Evolutionary conservation across 2,797 vertebrate genomes (phyloP), one percentile per base, ranked within the genome.

Genomic region (Epinephelus coioides): DNA sequence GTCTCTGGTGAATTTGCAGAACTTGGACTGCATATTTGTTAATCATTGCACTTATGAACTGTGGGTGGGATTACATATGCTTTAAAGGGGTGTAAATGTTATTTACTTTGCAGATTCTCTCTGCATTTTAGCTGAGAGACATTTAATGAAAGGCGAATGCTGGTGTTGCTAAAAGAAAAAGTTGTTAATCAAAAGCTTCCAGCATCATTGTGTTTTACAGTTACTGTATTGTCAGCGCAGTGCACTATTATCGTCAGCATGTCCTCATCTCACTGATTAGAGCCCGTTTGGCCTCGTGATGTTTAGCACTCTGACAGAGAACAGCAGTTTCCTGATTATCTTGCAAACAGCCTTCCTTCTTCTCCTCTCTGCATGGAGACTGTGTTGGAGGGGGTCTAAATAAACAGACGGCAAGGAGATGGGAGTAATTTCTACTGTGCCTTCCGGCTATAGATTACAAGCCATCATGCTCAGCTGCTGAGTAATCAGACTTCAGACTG

Each of bases 391-490:
- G 9, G 21, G 79, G 54, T 78, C 73, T 82, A 86, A 83, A 82
- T 68, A 70, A 87, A 81, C 71, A 84, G 75, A 80, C 67, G 63
- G 63, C 49, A 3, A 66, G 40, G 46, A 68, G 44, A 73, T 69
- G 66, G 74, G 43, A 84, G 64, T 86, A 67, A 78, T 81, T 34
- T 76, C 64, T 47, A 47, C 68, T 81, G 74, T 80, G 64, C 56
- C 82, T 69, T 73, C 76, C 81, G 84, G 81, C 76, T 59, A 75
- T 74, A 86, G 78, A 86, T 79, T 71, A 70, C 64, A 74, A 72
- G 66, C 76, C 67, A 76, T 81, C 68, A 56, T 27, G 66, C 51
- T 76, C 60, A 80, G 71, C 65, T 79, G 71, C 82, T 66, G 86
- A 86, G 73, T 65, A 86, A 61, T 89, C 70, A 88, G 72, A 79